Evolutionary conservation across 2,797 vertebrate genomes (phyloP), one percentile per base, ranked within the genome.

Genomic region (Cacajao melanocephalus): DNA sequence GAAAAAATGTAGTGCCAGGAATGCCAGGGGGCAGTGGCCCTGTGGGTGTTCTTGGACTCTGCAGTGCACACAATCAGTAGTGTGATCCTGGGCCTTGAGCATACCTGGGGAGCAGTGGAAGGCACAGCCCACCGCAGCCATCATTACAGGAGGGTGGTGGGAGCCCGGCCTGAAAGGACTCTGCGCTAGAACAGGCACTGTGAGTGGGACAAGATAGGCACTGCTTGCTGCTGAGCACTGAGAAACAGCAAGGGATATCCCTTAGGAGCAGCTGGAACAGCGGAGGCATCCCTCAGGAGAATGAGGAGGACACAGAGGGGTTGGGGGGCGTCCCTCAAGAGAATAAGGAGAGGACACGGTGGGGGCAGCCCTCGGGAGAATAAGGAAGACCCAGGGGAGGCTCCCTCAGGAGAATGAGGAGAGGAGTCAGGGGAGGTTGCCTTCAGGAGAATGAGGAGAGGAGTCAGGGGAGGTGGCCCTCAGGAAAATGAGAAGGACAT

Each of bases 71-170:
- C 5, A 36, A 82, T 3, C 11, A 30, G 17, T 8, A 13, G n/a
- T 20, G 20, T 26, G 3, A 2, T 11, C 20, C 0, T 0, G 0
- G 48, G 3, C 0, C 2, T 1, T 4, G 67, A 30, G 52, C 13
- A 5, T 2, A 4, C 36, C 7, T 3, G 1, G 48, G 28, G 61
- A 28, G 28, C 28, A 5, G 26, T 0, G 0, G 17, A 3, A 3
- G 28, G 28, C 83, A 30, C 33, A 10, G 15, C 33, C 61, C 61
- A 4, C 61, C 3, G 0, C 61, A 67, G 61, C 61, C 1, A 17
- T 19, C 61, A 2, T 19, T n/a, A n/a, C 14, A n/a, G 33, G 61
- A 67, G 33, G 61, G 15, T n/a, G 17, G 7, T 19, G 61, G 61
- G 3, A 67, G 15, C 61, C 61, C 0, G 0, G 30, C 61, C 61